A percentile compares a stretch with the other conserved stretches of the same genome.
Conservation (phyloP, 2,888 invertebrate species). For the Cremastinae sp. region DNA sequence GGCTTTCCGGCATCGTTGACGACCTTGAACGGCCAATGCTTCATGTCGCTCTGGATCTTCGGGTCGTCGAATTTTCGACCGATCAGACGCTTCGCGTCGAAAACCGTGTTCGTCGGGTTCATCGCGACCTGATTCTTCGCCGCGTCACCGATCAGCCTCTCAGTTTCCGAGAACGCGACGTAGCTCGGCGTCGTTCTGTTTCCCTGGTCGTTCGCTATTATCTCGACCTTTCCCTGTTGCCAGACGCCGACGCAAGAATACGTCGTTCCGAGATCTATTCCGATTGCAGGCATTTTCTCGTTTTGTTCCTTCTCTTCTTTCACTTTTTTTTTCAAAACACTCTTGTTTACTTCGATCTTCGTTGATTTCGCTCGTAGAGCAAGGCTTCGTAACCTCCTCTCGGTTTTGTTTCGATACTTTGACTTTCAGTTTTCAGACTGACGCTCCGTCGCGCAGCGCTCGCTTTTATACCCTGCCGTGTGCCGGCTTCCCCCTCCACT, state of each 20-base stretch:
- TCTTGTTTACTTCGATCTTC: too few species aligned
- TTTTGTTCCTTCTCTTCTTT: too few species aligned
- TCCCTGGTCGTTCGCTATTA: conserved; percentile 84
- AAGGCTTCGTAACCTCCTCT: too few species aligned
- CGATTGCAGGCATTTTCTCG: conserved; percentile 83
- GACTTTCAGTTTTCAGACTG: too few species aligned
- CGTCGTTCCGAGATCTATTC: conserved; percentile 83
- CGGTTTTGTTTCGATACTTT: too few species aligned
- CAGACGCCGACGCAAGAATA: conserved; percentile 81
- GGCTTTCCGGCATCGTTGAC: conserved; percentile 85
- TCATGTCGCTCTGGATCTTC: conserved; percentile 89
- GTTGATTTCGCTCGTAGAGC: too few species aligned
- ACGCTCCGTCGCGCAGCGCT: too few species aligned
- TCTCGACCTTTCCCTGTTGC: conserved; percentile 63
- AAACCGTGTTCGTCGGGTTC: conserved; percentile 88
- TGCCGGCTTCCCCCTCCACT: too few species aligned
- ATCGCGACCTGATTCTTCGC: conserved; percentile 85
- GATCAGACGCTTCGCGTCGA: conserved; percentile 84
- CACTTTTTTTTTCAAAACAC: too few species aligned
- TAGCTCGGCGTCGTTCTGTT: conserved; percentile 89
- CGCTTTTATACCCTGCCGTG: too few species aligned
- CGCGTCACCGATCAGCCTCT: conserved; percentile 61
- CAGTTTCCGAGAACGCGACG: conserved; percentile 84
- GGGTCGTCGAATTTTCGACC: conserved; percentile 80
- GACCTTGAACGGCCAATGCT: conserved; percentile 91